Evolutionary conservation across 2,888 invertebrate species (phyloP).

Genomic region (Tetropium fuscum): DNA sequence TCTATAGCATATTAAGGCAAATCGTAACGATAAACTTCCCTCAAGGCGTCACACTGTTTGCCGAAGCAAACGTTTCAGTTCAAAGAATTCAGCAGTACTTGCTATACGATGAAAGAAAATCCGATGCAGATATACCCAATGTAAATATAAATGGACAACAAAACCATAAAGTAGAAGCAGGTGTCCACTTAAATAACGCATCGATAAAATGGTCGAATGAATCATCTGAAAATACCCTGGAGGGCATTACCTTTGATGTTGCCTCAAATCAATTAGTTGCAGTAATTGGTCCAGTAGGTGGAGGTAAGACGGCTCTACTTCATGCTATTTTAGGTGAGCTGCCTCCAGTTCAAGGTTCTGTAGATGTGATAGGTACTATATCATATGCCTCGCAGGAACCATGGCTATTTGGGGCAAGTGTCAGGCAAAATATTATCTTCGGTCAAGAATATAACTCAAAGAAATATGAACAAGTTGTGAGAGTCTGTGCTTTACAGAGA

Average conservation of each 20-base stretch:
- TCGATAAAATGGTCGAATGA: slow-evolving; percentile 74
- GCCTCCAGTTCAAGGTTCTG: slow-evolving; percentile 72
- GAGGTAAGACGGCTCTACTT: slow-evolving; percentile 71
- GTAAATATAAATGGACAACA: not conserved
- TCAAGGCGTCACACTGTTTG: slow-evolving; percentile 74
- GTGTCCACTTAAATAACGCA: slow-evolving; percentile 61
- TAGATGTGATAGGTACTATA: slow-evolving; percentile 75
- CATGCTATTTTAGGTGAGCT: slow-evolving; percentile 77
- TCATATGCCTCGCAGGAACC: slow-evolving; percentile 88
- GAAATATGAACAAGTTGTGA: slow-evolving; percentile 75
- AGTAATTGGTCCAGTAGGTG: slow-evolving; percentile 74
- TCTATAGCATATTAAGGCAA: slow-evolving; percentile 78
- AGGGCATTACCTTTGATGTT: slow-evolving; percentile 74
- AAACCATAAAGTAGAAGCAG: not conserved
- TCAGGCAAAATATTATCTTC: slow-evolving; percentile 93
- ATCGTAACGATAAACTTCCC: slow-evolving; percentile 75
- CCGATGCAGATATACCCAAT: not conserved
- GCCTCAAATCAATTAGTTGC: slow-evolving; percentile 70
- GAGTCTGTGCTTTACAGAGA: slow-evolving; percentile 76
- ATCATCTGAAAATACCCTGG: slow-evolving; percentile 63
- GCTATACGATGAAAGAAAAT: slow-evolving; percentile 54
- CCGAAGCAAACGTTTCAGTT: slow-evolving; percentile 69
- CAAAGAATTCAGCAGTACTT: slow-evolving; percentile 70
- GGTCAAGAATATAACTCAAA: slow-evolving; percentile 79
- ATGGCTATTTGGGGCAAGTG: slow-evolving; percentile 84